Base-by-base conservation (phyloP, 2,113 vertebrate species). In the Aspiorhynchus laticeps region DNA sequence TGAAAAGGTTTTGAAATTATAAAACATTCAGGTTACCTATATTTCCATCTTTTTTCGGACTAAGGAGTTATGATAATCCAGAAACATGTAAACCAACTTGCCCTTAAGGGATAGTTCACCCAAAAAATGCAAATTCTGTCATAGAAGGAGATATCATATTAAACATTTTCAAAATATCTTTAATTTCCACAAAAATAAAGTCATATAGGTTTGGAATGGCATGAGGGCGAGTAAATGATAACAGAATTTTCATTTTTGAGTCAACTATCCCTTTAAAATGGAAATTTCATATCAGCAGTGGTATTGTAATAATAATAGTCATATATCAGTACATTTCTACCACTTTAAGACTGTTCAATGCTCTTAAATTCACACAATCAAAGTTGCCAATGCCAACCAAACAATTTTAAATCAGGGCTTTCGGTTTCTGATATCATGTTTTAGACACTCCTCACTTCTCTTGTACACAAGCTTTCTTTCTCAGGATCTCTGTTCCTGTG, bases 391-490 rank as follows among this genome's bases (percentile, higher is more conserved):
- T 46, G 4, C 19, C n/a, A 65, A 63, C 15, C 46, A 61, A 17
- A 43, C 48, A 2, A 33, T 24, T 19, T 56, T 36, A 41, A 43
- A 41, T 12, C 12, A 28, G 5, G 36, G n/a, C 28, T 46, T 31
- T 24, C 17, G 4, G 17, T 24, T 71, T 83, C 19, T 83, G 33
- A 63, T 65, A 43, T 63, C 14, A 28, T 65, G 36, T 46, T 28
- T 46, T 46, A 81, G 38, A 83, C 26, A 24, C 31, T 80, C 28
- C 67, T 53, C 11, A 51, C 75, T 56, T 59, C 76, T 83, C 80
- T 53, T 79, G 80, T 76, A 10, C 63, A 7, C 63, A 71, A 86
- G 89, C 89, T 91, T 31, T 46, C 90, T 93, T 93, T 91, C 90
- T 93, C 90, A 87, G 89, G 87, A 87, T 90, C 61, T 85, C 56